Base-by-base conservation (phyloP, 2,113 vertebrate species). In the Climacteris rufus region DNA sequence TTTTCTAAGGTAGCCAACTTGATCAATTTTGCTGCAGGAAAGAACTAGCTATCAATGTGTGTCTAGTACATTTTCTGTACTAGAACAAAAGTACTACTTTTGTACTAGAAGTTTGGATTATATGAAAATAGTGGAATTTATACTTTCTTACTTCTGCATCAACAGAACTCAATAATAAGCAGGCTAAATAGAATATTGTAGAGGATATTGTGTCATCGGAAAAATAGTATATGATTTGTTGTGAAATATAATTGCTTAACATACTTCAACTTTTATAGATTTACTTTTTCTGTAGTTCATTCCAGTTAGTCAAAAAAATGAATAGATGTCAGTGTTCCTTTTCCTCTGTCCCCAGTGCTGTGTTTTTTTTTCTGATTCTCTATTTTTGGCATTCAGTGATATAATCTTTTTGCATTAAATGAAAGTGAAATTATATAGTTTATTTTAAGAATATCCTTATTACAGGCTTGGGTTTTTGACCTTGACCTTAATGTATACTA, bases 381-480 rank as follows among this genome's bases (percentile, higher is more conserved):
- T 83, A 2, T 77, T 95, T 96, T 93, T 91, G 52, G 6, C 44
- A 57, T 68, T 63, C 33, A 33, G 42, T 47, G 22, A 45, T 40
- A 44, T 0, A 60, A 80, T 87, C 71, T 91, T 96, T 82, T 78
- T 79, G 77, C 66, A 57, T 90, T 88, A 93, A 56, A 91, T 86
- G 37, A 81, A 61, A 28, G 18, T 57, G 45, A 77, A 89, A 93
- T 83, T 75, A 63, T 22, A 83, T 78, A 27, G 25, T 65, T 82
- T 95, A 40, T 80, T 60, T 82, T 92, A 90, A 81, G 69, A 82
- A 85, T 91, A 90, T 87, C 25, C 31, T 82, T 91, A 82, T 86
- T 93, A 78, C 9, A 23, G 50, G 19, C 8, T 68, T 87, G 65
- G 31, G 24, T 39, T 95, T 97, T 94, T 94, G 79, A 92, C 88